These are phyloP conservation scores for Anthonomus grandis DNA, from an alignment of 1,140 invertebrate species.

Conservation along the genomic window DNA sequence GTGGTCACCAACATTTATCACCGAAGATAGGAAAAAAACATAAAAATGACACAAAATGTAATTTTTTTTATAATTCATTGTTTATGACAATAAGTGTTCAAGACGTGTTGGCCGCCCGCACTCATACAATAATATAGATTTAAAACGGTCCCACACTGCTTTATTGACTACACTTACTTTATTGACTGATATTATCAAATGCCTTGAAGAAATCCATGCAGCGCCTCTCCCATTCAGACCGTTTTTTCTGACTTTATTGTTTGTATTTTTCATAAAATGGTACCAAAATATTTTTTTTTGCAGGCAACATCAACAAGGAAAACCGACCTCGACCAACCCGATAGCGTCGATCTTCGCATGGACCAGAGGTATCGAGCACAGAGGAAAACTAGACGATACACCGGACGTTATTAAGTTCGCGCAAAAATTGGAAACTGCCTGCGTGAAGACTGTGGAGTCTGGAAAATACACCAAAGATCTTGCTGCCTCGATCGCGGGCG, in stretches of 20 bases:
- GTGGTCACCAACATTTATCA: too few relatives aligned
- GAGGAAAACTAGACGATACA: conserved; percentile 79
- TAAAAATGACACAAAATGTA: too few relatives aligned
- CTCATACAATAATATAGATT: not conserved
- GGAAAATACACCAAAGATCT: conserved; percentile 93
- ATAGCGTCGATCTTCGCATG: conserved; percentile 92
- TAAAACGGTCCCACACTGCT: not conserved
- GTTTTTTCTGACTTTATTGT: conserved; percentile 3
- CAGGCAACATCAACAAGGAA: conserved; percentile 72
- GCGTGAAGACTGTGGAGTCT: conserved; percentile 80
- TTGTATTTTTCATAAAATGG: conserved; percentile 8
- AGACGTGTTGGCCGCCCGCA: too few relatives aligned
- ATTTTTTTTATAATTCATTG: too few relatives aligned
- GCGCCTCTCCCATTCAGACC: too few relatives aligned
- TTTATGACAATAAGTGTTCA: too few relatives aligned
- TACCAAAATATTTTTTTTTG: conserved; percentile 21
- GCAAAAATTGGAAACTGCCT: conserved; percentile 60
- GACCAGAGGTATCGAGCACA: conserved; percentile 79
- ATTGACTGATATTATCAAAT: not conserved
- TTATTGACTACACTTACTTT: not conserved
- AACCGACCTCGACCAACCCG: conserved; percentile 84
- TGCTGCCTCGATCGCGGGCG: conserved; percentile 85
- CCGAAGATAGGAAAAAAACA: too few relatives aligned
- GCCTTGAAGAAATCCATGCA: too few relatives aligned
- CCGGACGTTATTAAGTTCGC: conserved; percentile 63